Evolutionary conservation across 2,113 vertebrate genomes (phyloP), one percentile per base, ranked within the genome.

Genomic region (Bos indicus): DNA sequence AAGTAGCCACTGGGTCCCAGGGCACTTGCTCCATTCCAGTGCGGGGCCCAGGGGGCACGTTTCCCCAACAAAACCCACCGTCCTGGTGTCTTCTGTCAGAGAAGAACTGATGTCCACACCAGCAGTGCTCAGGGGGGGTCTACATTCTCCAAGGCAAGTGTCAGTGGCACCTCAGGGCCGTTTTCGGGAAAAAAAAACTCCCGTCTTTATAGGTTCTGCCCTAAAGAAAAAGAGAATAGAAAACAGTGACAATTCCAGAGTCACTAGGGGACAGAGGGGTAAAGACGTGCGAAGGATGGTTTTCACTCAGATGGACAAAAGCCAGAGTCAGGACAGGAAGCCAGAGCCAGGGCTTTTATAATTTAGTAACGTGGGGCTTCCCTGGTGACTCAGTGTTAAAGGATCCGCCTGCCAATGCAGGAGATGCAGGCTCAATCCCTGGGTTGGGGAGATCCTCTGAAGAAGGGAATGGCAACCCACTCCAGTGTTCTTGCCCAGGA

Each of bases 101-200:
- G 6, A 83, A 25, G 48, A 57, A 48, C 1, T 8, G 16, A 33
- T 2, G 4, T 3, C 16, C 25, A 77, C 2, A 2, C 23, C 2
- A 10, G 15, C 4, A 6, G 33, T 0, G 19, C 3, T 56, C 3
- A 9, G 0, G 5, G 36, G 10, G 14, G 21, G 3, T 16, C 46
- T 46, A 16, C 11, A 5, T 17, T 40, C 51, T 87, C 25, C 52
- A 80, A 48, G 11, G 48, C 36, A 11, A 36, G 17, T 12, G 46
- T 6, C 5, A 2, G 25, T 17, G 33, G 26, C 0, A 13, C 0
- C 17, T 2, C 10, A 46, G 6, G 10, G 14, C 6, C 64, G 25
- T 46, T 67, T 54, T n/a, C 23, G 6, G 56, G 60, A 16, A 48
- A 60, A 48, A 51, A 54, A 36, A 33, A 3, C 1, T 14, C 56